Evolutionary conservation across 2,113 vertebrate species (phyloP).

Genomic region (Microtus montanus): DNA sequence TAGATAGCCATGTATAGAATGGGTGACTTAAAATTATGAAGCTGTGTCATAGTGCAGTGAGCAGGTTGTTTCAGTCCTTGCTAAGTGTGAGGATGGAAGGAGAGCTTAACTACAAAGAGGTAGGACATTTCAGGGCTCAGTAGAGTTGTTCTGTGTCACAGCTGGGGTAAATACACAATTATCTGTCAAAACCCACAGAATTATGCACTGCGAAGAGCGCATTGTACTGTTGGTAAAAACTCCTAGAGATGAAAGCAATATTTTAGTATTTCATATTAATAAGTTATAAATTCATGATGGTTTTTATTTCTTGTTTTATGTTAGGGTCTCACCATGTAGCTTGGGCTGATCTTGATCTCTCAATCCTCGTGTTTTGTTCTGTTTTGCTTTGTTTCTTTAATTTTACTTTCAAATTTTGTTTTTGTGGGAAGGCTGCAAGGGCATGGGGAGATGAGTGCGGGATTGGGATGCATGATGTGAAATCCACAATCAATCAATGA

Average conservation of each 20-base stretch:
- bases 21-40: conserved; percentile 16
- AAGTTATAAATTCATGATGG: neutral
- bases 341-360: neutral
- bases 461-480: neutral
- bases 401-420: neutral
- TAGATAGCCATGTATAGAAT: neutral
- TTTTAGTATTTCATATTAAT: conserved; percentile 35
- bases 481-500: neutral
- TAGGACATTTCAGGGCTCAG: neutral
- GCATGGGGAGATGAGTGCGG: no score
- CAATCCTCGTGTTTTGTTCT: neutral
- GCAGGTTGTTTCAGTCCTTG: neutral
- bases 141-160: neutral
- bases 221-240: neutral
- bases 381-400: neutral
- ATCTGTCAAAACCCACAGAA: neutral
- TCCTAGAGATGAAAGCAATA: neutral
- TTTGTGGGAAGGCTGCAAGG: neutral
- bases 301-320: neutral
- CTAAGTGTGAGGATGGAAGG: neutral
- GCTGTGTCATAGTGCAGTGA: neutral
- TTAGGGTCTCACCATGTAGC: neutral
- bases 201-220: neutral
- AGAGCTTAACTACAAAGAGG: neutral
- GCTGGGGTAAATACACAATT: neutral